Evolutionary conservation across 2,113 vertebrate genomes (phyloP).

Genomic region (Genyomyrus donnyi): DNA sequence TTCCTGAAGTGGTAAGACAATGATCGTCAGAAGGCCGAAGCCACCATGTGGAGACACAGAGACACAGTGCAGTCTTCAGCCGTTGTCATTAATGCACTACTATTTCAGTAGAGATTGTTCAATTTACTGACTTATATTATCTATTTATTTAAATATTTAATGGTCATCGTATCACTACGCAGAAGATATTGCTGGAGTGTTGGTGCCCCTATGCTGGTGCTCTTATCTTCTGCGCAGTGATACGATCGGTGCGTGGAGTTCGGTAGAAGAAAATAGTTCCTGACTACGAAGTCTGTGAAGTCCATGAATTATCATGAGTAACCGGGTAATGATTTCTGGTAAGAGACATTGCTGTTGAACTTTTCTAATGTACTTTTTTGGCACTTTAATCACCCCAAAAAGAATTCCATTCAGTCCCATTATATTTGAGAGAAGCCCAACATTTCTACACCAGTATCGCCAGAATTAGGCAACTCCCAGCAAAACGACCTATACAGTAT

Average conservation of each 20-base stretch:
- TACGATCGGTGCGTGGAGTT: not conserved
- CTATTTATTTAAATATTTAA: not conserved
- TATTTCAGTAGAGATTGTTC: not conserved
- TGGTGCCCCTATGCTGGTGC: not conserved
- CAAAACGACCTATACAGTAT: not conserved
- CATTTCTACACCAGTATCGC: not conserved
- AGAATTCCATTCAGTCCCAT: not conserved
- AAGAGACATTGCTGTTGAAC: not conserved
- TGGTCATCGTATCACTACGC: not conserved
- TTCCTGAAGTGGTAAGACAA: conserved; percentile 92
- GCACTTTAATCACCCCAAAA: not conserved
- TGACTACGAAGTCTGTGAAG: not conserved
- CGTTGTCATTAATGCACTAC: not conserved
- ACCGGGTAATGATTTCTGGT: not conserved
- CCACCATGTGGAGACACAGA: not conserved
- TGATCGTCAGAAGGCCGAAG: not conserved
- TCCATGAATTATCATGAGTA: not conserved
- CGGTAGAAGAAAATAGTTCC: not conserved
- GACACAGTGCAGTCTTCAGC: not conserved
- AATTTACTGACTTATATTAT: not conserved
- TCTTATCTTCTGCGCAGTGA: not conserved
- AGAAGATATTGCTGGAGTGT: not conserved
- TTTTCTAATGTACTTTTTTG: not conserved
- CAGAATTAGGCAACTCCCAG: not conserved
- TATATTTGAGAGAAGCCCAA: not conserved